Base-by-base conservation (phyloP, 1,140 invertebrate species). In the Chrysoperla carnea region DNA sequence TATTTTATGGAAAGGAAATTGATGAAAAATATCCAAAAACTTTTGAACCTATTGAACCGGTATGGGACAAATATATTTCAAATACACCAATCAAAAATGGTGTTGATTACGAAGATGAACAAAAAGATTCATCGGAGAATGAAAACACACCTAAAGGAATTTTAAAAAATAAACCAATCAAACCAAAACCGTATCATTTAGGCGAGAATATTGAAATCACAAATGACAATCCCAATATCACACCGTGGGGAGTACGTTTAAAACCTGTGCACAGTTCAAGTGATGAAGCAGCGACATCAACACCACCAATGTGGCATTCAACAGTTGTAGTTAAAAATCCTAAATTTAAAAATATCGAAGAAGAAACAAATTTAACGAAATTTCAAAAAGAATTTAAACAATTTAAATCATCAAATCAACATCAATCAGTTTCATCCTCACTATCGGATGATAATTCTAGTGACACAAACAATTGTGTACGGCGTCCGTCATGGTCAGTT, bases 121-220 rank as follows among this genome's bases (percentile, higher is more conserved):
- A 58, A 28, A 60, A 65, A 36, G 56, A 54, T 37, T 42, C 44
- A 12, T 36, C 31, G 11, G 52, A 54, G 8, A 56, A 62, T 43
- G 62, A 70, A 51, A 64, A 70, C 58, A 62, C 65, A 56, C 72
- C 75, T 50, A 70, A 73, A 48, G 72, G 76, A 47, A 80, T 80
- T 60, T 57, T 80, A 40, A 80, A 79, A 60, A 79, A 78, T 50
- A 78, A 76, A 60, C 74, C 74, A 29, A 61, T 72, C 8, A 78
- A 78, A 55, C 75, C 75, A 48, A 75, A 70, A 52, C 74, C 76
- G 40, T 78, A 77, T 60, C 67, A 75, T 52, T 59, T 79, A 45
- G 75, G 75, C 35, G 73, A 76, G 50, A 69, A 72, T 51, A 66
- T 66, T 47, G 63, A 57, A 48, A 59, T 65, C 53, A 63, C 65